Conservation (phyloP, 2,797 vertebrate species). For the Pampus argenteus region DNA sequence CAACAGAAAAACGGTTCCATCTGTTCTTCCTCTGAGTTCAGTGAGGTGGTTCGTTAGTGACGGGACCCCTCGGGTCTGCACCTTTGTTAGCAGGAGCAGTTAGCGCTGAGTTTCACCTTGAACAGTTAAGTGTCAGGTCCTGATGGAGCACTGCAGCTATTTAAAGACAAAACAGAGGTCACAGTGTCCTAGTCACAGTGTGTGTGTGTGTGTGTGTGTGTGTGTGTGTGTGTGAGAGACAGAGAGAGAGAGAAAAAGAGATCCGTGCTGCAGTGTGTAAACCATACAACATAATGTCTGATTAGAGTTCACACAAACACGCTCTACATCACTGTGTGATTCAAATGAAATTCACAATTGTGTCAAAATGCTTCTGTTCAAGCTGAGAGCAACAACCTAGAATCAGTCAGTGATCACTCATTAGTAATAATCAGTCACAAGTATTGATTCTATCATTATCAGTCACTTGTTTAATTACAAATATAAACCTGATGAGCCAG, state of each 20-base stretch:
- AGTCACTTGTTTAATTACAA: no score
- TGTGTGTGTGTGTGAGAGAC: no score
- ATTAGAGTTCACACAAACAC: slow-evolving; percentile 27
- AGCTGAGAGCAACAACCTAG: neutral
- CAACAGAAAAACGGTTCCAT: neutral
- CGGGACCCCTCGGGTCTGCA: slow-evolving; percentile 1
- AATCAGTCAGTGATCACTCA: neutral
- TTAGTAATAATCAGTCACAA: neutral
- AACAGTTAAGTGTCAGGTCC: slow-evolving; percentile 60
- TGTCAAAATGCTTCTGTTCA: slow-evolving; percentile 5
- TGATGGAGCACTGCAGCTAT: slow-evolving; percentile 64
- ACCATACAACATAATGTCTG: slow-evolving; percentile 35
- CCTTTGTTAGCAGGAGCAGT: slow-evolving; percentile 15
- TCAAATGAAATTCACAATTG: slow-evolving; percentile 16
- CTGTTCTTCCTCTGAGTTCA: slow-evolving; percentile 13
- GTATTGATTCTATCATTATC: no score
- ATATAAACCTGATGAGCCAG: no score
- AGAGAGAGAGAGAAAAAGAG: no score
- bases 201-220: slow-evolving; percentile 17
- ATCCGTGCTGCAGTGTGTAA: slow-evolving; percentile 31
- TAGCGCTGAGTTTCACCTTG: slow-evolving; percentile 60
- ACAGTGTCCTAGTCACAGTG: slow-evolving; percentile 51
- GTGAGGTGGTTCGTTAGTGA: slow-evolving; percentile 17
- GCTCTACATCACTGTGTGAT: slow-evolving; percentile 1
- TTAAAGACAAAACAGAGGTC: slow-evolving; percentile 69